These are phyloP conservation scores for Brachionus rotundiformis DNA, from an alignment of 1,140 invertebrate genomes.

Conservation along the genomic window DNA sequence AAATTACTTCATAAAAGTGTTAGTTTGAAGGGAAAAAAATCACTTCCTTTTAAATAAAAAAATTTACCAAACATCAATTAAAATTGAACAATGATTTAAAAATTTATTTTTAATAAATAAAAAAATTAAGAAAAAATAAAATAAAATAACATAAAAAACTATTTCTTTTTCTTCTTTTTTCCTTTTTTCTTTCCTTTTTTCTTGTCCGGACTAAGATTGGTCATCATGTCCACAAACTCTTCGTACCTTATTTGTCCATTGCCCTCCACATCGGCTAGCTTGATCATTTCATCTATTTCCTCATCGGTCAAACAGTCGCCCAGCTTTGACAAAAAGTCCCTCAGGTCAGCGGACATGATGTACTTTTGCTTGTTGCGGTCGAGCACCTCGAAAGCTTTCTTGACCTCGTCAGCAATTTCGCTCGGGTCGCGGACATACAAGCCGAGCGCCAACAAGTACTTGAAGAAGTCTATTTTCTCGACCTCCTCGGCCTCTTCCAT, in stretches of 20 bases:
- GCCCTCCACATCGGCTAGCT: constrained; percentile 33
- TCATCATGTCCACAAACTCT: constrained; percentile 50
- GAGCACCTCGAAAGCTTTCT: constrained; percentile 33
- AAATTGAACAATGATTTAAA: neutral
- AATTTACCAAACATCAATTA: neutral
- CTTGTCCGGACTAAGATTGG: constrained; percentile 34
- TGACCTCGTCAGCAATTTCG: constrained; percentile 39
- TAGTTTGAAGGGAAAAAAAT: neutral
- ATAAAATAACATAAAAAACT: too few relatives aligned
- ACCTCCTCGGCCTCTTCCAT: constrained; percentile 17
- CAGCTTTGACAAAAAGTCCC: constrained; percentile 36
- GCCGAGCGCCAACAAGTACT: constrained; percentile 5
- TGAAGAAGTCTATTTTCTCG: constrained; percentile 49
- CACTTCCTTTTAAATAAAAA: neutral
- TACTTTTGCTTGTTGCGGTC: constrained; percentile 26
- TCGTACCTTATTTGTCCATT: constrained; percentile 50
- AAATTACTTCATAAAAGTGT: neutral
- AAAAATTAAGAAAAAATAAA: too few relatives aligned
- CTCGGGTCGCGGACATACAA: neutral
- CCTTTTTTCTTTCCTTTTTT: constrained; percentile 41
- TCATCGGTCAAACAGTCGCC: constrained; percentile 44
- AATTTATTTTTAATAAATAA: neutral
- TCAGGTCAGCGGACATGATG: constrained; percentile 38
- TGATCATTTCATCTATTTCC: constrained; percentile 51
- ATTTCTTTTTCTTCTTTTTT: constrained; percentile 39